These are phyloP conservation scores for Dryas iulia DNA, from an alignment of 1,140 invertebrate species.

Conservation along the genomic window DNA sequence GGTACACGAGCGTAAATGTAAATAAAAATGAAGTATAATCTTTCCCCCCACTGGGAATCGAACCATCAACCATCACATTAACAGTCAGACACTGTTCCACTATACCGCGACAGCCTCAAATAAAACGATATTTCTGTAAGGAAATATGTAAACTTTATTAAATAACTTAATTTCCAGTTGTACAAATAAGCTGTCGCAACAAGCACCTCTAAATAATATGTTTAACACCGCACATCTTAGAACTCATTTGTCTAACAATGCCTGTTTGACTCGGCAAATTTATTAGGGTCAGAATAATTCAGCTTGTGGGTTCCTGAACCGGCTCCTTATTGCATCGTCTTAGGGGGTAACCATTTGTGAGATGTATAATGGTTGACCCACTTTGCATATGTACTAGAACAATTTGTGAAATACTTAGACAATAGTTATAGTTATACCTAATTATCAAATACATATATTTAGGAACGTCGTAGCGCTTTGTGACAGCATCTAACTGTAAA, in stretches of 20 bases:
- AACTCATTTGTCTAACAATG: constrained; percentile 76
- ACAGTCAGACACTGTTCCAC: no score
- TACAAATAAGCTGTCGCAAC: constrained; percentile 43
- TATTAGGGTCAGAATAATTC: constrained; percentile 79
- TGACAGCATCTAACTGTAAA: no score
- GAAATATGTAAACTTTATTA: constrained; percentile 1
- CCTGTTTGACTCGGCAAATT: constrained; percentile 75
- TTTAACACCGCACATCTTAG: constrained; percentile 58
- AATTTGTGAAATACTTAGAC: neutral
- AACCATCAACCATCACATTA: no score
- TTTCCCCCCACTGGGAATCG: no score
- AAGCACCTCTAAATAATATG: constrained; percentile 41
- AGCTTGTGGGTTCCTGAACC: constrained; percentile 70
- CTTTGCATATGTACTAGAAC: constrained; percentile 56
- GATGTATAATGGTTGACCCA: constrained; percentile 75
- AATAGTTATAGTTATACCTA: neutral
- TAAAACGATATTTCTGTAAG: no score
- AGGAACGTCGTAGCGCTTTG: no score
- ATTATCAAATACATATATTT: neutral
- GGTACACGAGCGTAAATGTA: no score
- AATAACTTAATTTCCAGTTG: constrained; percentile 30
- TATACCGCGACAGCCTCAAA: no score
- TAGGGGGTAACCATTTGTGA: constrained; percentile 72
- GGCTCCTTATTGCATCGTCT: constrained; percentile 73
- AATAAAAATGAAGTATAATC: no score